Base-by-base conservation (phyloP, 2,888 invertebrate genomes). In the Stictocephala bisonia region DNA sequence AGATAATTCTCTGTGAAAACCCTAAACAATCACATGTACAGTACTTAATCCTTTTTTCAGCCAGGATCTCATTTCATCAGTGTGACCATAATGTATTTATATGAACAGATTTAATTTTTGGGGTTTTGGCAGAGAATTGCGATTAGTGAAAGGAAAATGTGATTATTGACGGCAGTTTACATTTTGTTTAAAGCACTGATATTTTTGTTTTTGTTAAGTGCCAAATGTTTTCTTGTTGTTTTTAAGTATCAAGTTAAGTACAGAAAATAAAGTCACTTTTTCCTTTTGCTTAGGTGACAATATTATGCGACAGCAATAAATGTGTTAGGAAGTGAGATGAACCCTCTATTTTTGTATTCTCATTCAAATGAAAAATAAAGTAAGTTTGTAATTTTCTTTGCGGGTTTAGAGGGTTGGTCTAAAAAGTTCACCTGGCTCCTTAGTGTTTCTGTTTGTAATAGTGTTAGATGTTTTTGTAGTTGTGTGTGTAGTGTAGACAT, bases 341-440 rank as follows among this genome's bases (percentile, higher is more conserved):
- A 78, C 79, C 79, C 79, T 79, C 79, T 79, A 79, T 79, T 79
- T 79, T 79, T 79, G 78, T 79, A 79, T 77, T 77, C 71, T 75
- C 67, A 72, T 76, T 72, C 73, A 74, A 77, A 60, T 74, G 70
- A 77, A 76, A 75, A 78, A 75, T 73, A 75, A 74, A 74, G 24
- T 76, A 75, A 74, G 68, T 67, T 76, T 74, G 71, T 75, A 73
- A 71, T 58, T 73, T 73, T 68, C 60, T 73, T 73, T 69, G 40
- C 56, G 64, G 69, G 64, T 70, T 72, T 72, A 72, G 72, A 72
- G 72, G 72, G 72, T 72, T 72, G 72, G 72, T 72, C 72, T 72
- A 64, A 51, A 40, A 66, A 24, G 66, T 72, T 71, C 53, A 72
- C 68, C 67, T 72, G 56, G 64, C 64, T 72, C 68, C 56, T 56